phyloP scores from a whole-genome alignment of 2,888 invertebrate species.

The Ennomos fuscantarius region DNA sequence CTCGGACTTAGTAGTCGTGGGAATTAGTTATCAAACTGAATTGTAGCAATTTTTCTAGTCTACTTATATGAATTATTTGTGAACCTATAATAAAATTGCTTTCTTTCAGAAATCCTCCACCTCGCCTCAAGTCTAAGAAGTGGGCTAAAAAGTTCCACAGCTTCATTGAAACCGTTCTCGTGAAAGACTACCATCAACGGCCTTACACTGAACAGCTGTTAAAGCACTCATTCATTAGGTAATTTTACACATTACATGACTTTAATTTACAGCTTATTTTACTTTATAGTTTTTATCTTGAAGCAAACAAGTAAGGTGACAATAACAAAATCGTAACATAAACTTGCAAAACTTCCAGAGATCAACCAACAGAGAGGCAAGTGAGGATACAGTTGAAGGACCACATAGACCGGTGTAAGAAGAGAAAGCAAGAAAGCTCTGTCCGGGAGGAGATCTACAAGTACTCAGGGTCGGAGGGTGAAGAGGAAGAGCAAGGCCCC shows the following conservation, averaged over 20 bases:
- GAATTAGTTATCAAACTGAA: constrained; percentile 6
- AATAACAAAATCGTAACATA: background rate
- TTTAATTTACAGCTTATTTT: background rate
- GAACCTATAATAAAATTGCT: too few relatives aligned
- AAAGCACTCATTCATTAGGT: constrained; percentile 97
- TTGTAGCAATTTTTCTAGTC: background rate
- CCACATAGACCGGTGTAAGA: constrained; percentile 98
- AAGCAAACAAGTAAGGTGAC: background rate
- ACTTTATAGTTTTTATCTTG: background rate
- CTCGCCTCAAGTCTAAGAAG: constrained; percentile 98
- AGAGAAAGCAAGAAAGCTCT: constrained; percentile 95
- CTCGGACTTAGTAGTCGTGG: constrained; percentile 2
- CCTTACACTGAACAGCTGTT: constrained; percentile 99
- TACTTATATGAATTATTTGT: too few relatives aligned
- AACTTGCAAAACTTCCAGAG: constrained; percentile 77
- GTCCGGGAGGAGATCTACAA: constrained; percentile 89
- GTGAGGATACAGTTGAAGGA: constrained; percentile 99
- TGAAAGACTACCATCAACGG: constrained; percentile 99
- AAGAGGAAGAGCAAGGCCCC: constrained; percentile 96
- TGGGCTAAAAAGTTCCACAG: constrained; percentile 99
- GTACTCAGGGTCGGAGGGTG: constrained; percentile 98
- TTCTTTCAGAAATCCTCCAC: constrained; percentile 93
- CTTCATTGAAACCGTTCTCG: constrained; percentile 99
- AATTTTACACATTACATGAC: constrained; percentile 15
- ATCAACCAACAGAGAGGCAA: constrained; percentile 99